Percentiles rank a stretch among this genome's conserved stretches.
Evolutionary conservation across 2,888 invertebrate species (phyloP).

Genomic region (Coenonympha glycerion): DNA sequence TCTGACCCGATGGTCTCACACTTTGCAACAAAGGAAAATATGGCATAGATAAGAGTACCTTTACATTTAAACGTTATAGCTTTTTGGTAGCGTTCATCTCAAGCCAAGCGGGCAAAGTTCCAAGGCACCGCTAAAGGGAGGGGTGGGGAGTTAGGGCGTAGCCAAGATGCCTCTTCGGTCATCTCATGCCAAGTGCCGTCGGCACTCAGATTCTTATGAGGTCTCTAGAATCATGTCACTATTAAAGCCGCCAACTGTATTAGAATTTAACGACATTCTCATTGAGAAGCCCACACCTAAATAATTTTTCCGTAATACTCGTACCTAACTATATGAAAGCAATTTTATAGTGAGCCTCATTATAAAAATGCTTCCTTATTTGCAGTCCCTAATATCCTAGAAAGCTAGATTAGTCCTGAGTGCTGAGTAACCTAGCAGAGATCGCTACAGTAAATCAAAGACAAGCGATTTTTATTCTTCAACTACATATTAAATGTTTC

Average conservation of each 20-base stretch:
- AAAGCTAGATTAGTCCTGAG: too few relatives aligned
- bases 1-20: background rate
- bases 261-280: background rate
- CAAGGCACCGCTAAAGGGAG: constrained; percentile 45
- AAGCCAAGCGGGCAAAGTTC: constrained; percentile 63
- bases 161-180: constrained; percentile 47
- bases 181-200: constrained; percentile 48
- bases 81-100: constrained; percentile 47
- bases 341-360: too few relatives aligned
- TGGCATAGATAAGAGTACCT: background rate
- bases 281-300: too few relatives aligned
- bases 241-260: constrained; percentile 4
- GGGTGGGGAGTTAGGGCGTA: constrained; percentile 34
- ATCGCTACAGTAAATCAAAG: too few relatives aligned
- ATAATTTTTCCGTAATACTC: too few relatives aligned
- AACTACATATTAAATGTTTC: too few relatives aligned
- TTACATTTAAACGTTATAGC: background rate
- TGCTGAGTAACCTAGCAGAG: too few relatives aligned
- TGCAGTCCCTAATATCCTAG: too few relatives aligned
- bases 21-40: background rate
- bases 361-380: too few relatives aligned
- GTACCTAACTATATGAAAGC: too few relatives aligned
- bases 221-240: constrained; percentile 18
- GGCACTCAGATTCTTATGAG: constrained; percentile 30
- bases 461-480: too few relatives aligned